Base-by-base conservation (phyloP, 2,888 invertebrate species). In the Thumatha senex region DNA sequence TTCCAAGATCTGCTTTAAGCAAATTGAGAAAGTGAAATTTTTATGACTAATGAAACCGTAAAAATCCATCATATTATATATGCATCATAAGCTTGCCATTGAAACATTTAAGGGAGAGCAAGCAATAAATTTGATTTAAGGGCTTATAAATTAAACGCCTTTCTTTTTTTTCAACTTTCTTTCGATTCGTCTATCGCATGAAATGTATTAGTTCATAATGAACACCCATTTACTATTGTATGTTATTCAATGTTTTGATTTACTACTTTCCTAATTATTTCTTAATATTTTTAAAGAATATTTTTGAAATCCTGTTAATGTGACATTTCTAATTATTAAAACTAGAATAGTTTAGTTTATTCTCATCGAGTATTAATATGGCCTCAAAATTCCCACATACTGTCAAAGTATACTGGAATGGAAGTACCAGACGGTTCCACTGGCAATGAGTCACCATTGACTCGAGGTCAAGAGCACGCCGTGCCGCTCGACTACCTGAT, bases 381-480 rank as follows among this genome's bases (percentile, higher is more conserved):
- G 39, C 70, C 70, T 67, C 64, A 61, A 56, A 70, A 67, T 68
- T 63, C 58, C 50, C 60, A 59, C 54, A 64, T 40, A 46, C 3
- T 54, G 55, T 54, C 42, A 69, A 65, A 68, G 59, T 61, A 14
- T 48, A 58, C 51, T 63, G 68, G 65, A 62, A 62, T 63, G 68
- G 65, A 62, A 62, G 63, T 63, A 62, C 57, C 62, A 57, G 58
- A 53, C 63, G 47, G 61, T 58, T 63, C 65, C 57, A 61, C 60
- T 58, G 71, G 72, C 72, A 61, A 67, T 89, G 89, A 88, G 70
- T 89, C 86, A 85, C 70, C 74, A 74, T 61, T 61, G 66, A 61
- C 62, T 74, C 70, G 84, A 77, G 90, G 89, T 90, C 89, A 90
- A 90, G 89, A 88, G 82, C 89, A 86, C 82, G 79, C 72, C 67